Percentiles rank a stretch among this genome's conserved stretches.
Evolutionary conservation across 2,888 invertebrate genomes (phyloP).

Genomic region (Drosophila limbata): DNA sequence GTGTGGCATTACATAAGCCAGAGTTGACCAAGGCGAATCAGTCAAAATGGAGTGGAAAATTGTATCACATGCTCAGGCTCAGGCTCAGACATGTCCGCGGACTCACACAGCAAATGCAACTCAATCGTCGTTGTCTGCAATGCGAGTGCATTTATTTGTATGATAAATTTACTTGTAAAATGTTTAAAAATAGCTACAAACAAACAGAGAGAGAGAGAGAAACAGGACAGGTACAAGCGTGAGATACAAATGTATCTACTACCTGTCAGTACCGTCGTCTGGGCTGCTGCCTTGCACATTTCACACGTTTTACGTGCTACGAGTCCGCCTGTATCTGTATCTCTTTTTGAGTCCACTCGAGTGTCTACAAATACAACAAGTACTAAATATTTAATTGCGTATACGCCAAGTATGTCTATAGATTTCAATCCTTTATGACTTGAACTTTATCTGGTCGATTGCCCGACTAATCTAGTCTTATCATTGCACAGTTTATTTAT

Average conservation of each 20-base stretch:
- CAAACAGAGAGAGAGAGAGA: slow-evolving; percentile 4
- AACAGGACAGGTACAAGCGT: slow-evolving; percentile 56
- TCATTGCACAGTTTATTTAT: slow-evolving; percentile 40
- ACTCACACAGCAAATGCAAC: slow-evolving; percentile 38
- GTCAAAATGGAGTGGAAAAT: slow-evolving; percentile 71
- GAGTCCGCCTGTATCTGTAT: slow-evolving; percentile 20
- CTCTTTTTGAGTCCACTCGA: slow-evolving; percentile 14
- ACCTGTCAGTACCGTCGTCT: slow-evolving; percentile 52
- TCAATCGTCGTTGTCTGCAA: slow-evolving; percentile 64
- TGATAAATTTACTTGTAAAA: slow-evolving; percentile 76
- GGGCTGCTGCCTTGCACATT: slow-evolving; percentile 56
- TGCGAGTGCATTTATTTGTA: slow-evolving; percentile 67
- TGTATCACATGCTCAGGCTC: slow-evolving; percentile 50
- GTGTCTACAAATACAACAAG: slow-evolving; percentile 20
- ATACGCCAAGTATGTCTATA: slow-evolving; percentile 28
- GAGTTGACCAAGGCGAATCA: slow-evolving; percentile 67
- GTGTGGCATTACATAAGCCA: slow-evolving; percentile 69
- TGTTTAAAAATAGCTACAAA: slow-evolving; percentile 66
- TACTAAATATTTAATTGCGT: slow-evolving; percentile 53
- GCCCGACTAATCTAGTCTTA: slow-evolving; percentile 29
- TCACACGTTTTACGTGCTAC: slow-evolving; percentile 68
- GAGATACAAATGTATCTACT: slow-evolving; percentile 73
- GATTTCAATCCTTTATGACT: slow-evolving; percentile 26
- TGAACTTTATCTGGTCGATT: slow-evolving; percentile 55
- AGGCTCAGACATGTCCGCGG: slow-evolving; percentile 12